Base-by-base conservation (phyloP, 2,797 vertebrate genomes). In the Sebastes paucispinis region DNA sequence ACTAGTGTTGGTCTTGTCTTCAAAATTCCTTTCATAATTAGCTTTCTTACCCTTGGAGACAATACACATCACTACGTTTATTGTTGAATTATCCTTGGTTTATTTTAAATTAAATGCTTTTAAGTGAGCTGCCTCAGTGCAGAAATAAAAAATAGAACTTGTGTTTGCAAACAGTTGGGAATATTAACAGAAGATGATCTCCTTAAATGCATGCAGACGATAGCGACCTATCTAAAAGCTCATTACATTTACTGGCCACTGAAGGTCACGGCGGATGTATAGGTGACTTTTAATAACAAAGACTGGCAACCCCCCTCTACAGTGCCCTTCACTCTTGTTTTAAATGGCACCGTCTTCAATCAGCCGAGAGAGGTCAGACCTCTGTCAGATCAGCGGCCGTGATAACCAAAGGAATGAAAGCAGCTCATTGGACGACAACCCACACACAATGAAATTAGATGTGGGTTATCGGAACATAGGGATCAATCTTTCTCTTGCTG, bases 291-390 rank as follows among this genome's bases (percentile, higher is more conserved):
- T 92, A 86, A 83, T 88, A 84, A 89, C 69, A 73, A 66, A 84
- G 82, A 79, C 79, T 71, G 59, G 25, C 60, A 78, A 76, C 80
- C 79, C 80, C 36, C 80, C 64, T 88, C 79, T 20, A 79, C 58
- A 20, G 29, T 81, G 83, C 75, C 87, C 91, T 91, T 93, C 83
- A 64, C 59, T 85, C 69, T n/a, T 29, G 29, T 87, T 90, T 86
- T 89, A 94, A 94, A 94, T 91, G 92, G 80, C 90, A 90, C 70
- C 20, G 69, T 89, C 82, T 89, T 94, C 86, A 94, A 93, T 95
- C 92, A 90, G 81, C 54, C 47, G 67, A 69, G 73, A 82, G 87
- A 91, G 88, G 91, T 89, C 88, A 89, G 82, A 77, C 83, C 80
- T 75, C 87, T 90, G 88, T 90, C 83, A 89, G 89, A 93, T 91